Conservation (phyloP, 2,888 invertebrate genomes). For the Stegana nigrithorax region DNA sequence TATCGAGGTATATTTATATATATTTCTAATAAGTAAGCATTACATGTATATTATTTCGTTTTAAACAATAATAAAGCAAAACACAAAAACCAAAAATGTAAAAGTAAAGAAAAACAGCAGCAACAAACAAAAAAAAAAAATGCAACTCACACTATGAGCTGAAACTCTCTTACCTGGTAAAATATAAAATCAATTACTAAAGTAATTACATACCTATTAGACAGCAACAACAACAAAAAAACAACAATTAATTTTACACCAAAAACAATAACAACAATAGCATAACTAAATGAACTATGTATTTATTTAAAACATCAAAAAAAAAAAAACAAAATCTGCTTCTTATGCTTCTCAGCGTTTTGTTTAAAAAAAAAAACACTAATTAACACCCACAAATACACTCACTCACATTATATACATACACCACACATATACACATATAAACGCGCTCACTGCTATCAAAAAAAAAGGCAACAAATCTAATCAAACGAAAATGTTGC, state of each 20-base stretch:
- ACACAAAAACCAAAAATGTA: constrained; percentile 26
- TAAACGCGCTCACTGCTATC: no score
- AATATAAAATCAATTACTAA: not conserved
- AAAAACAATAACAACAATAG: not conserved
- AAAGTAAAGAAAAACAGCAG: constrained; percentile 12
- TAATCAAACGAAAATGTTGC: no score
- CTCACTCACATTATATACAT: no score
- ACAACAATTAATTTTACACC: not conserved
- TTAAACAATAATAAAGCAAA: not conserved
- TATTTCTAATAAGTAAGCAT: not conserved
- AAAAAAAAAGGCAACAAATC: no score
- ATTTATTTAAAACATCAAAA: constrained; percentile 14
- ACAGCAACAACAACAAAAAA: not conserved
- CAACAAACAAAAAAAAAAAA: constrained; percentile 12
- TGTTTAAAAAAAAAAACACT: no score
- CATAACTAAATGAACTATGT: not conserved
- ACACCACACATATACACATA: constrained; percentile 22
- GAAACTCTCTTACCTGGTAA: constrained; percentile 8
- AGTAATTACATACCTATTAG: not conserved
- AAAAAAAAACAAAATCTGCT: not conserved
- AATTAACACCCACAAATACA: no score
- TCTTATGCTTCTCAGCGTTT: no score
- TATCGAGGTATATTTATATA: not conserved
- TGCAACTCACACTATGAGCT: constrained; percentile 1
- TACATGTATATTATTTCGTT: constrained; percentile 39